Base-by-base conservation (phyloP, 2,888 invertebrate species). In the Bembecia ichneumoniformis region DNA sequence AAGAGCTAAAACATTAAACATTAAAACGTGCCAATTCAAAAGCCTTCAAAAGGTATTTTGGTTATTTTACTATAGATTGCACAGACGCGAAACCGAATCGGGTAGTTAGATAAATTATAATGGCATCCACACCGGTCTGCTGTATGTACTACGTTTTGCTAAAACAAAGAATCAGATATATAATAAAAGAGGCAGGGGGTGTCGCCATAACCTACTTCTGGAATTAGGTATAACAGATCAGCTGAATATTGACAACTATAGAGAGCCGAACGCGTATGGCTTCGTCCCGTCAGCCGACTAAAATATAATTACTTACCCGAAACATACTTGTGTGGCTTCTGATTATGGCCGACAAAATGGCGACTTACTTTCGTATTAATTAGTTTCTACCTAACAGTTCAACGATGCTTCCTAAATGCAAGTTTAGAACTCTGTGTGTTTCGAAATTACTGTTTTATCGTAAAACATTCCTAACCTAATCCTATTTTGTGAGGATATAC, bases 151-250 rank as follows among this genome's bases (percentile, higher is more conserved):
- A 58, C 58, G 65, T 66, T 63, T 67, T 66, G 65, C 72, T 82
- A 86, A 84, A 87, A 87, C 87, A 87, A 87, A 86, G 87, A 84
- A 78, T 75, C 71, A 70, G 71, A 80, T 82, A 78, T 77, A 82
- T 83, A n/a, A 83, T 84, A 83, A 81, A 81, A 64, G 66, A 74
- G 71, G 28, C 28, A 78, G 74, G 84, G 84, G 82, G 84, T 82
- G 84, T 81, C 72, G 74, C 77, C 77, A n/a, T n/a, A n/a, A n/a
- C 62, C 62, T 63, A 60, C 49, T 28, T 36, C 35, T 35, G 34
- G 49, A 51, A 49, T 47, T 49, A 28, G 28, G 28, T 28, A 28
- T 28, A 47, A 17, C 35, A 45, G 51, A 51, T 51, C 45, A 51
- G 49, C 52, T 44, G 11, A 44, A 51, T 49, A 49, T 53, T 51